phyloP scores from a whole-genome alignment of 2,888 invertebrate species.

The Agriopis marginaria region DNA sequence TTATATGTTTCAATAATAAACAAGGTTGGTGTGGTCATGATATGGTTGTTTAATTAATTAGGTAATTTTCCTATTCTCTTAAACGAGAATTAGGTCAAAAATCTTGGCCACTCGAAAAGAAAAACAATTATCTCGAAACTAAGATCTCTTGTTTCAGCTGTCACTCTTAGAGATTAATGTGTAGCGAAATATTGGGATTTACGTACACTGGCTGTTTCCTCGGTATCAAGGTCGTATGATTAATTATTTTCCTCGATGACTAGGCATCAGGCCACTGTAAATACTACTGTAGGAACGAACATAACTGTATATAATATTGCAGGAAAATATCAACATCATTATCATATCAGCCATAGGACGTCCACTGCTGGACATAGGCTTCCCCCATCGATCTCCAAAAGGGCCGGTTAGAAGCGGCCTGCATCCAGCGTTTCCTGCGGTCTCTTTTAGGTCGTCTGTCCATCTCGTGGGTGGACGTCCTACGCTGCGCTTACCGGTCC shows the following conservation, averaged over 20 bases:
- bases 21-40: too few relatives aligned
- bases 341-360: too few relatives aligned
- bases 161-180: constrained; percentile 25
- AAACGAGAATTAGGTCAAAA: constrained; percentile 12
- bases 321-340: neutral
- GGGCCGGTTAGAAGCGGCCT: too few relatives aligned
- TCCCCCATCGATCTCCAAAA: too few relatives aligned
- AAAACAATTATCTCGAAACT: constrained; percentile 11
- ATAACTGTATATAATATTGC: neutral
- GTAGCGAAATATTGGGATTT: constrained; percentile 18
- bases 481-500: too few relatives aligned
- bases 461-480: too few relatives aligned
- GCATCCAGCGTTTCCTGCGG: too few relatives aligned
- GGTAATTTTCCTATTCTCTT: neutral
- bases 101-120: constrained; percentile 9
- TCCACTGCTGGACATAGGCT: too few relatives aligned
- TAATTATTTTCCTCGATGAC: constrained; percentile 28
- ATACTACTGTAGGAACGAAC: neutral
- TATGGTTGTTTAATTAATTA: neutral
- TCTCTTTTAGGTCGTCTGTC: too few relatives aligned
- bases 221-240: constrained; percentile 26
- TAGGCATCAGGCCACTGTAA: neutral
- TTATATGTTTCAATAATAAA: too few relatives aligned
- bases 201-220: constrained; percentile 19
- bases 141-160: constrained; percentile 16